Conservation (phyloP, 2,797 vertebrate species). For the Sternarchorhynchus goeldii region DNA sequence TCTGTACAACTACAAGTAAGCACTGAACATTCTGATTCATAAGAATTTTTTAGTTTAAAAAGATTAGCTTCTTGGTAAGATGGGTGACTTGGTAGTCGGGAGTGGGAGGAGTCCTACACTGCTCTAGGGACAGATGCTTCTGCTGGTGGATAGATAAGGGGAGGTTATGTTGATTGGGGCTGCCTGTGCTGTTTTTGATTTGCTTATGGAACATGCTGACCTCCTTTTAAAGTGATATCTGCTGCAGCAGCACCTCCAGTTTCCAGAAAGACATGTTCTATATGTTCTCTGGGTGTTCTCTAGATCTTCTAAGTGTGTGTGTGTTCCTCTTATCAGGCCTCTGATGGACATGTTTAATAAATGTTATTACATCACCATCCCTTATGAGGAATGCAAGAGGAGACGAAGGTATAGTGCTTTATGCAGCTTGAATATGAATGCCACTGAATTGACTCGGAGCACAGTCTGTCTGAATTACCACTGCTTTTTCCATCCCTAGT, state of each 20-base stretch:
- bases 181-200: neutral
- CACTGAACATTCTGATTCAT: neutral
- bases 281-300: neutral
- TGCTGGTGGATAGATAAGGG: slow-evolving; percentile 48
- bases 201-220: neutral
- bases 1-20: slow-evolving; percentile 90
- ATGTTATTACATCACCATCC: slow-evolving; percentile 85
- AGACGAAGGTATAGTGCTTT: slow-evolving; percentile 82
- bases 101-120: neutral
- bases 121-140: slow-evolving; percentile 13
- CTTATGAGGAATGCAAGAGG: slow-evolving; percentile 88
- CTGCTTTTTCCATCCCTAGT: slow-evolving; percentile 63
- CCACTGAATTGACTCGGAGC: neutral
- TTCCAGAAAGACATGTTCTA: neutral
- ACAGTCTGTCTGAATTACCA: neutral
- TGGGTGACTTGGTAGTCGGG: neutral
- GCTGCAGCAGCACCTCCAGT: neutral
- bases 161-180: neutral
- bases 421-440: neutral
- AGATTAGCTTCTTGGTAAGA: slow-evolving; percentile 49
- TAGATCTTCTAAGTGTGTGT: neutral
- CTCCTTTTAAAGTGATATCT: slow-evolving; percentile 13
- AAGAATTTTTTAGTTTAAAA: slow-evolving; percentile 1
- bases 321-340: slow-evolving; percentile 69
- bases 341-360: slow-evolving; percentile 81